Percentiles rank a stretch among this genome's conserved stretches.
These are phyloP conservation scores for Diceros bicornis DNA, from an alignment of 2,797 vertebrate species.

Conservation along the genomic window DNA sequence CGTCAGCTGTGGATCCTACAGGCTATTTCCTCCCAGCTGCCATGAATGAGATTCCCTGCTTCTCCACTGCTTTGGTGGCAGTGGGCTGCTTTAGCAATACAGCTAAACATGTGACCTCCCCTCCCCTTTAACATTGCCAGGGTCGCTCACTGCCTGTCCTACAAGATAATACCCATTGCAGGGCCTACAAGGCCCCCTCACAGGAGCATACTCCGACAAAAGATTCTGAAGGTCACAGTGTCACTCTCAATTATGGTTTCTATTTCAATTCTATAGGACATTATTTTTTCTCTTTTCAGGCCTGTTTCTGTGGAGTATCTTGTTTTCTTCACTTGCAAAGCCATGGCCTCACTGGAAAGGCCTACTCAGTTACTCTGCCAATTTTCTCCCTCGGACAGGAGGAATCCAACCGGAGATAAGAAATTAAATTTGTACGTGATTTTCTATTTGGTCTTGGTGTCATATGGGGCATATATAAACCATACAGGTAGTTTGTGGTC, in stretches of 20 bases:
- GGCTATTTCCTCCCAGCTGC: neutral
- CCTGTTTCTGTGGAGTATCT: neutral
- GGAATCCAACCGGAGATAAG: slow-evolving; percentile 10
- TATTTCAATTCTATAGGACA: neutral
- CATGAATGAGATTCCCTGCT: neutral
- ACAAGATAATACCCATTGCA: neutral
- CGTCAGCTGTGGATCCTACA: neutral
- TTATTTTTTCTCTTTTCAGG: slow-evolving; percentile 29
- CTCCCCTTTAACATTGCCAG: neutral
- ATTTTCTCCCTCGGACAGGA: slow-evolving; percentile 24
- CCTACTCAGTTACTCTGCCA: neutral
- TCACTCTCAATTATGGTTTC: neutral
- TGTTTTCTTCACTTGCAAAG: slow-evolving; percentile 41
- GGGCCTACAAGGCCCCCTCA: neutral
- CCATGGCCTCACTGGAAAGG: neutral
- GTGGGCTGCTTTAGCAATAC: neutral
- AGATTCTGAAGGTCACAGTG: neutral
- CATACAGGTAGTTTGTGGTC: slow-evolving; percentile 14
- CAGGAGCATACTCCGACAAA: neutral
- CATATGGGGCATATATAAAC: neutral
- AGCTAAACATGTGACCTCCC: neutral
- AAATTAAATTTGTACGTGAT: slow-evolving; percentile 40
- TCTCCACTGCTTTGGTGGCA: neutral
- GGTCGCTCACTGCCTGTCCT: neutral
- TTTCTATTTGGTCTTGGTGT: slow-evolving; percentile 31